phyloP scores from a whole-genome alignment of 2,113 vertebrate species.

The Cyanoramphus novaezelandiae region DNA sequence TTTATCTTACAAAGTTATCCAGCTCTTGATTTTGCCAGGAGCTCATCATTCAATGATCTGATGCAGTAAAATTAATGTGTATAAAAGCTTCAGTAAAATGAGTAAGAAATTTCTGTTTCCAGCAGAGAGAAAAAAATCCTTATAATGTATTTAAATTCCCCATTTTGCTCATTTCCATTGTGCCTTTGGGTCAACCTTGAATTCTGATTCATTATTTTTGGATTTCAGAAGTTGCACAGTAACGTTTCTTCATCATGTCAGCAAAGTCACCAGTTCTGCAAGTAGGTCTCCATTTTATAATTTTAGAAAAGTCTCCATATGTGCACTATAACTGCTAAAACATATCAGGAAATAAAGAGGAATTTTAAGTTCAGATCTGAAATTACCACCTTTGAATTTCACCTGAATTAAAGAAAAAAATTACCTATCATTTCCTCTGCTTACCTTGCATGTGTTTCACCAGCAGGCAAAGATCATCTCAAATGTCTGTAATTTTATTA shows the following conservation, averaged over 20 bases:
- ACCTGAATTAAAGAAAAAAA: neutral
- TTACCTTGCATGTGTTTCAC: neutral
- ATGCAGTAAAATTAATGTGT: neutral
- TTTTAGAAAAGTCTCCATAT: conserved; percentile 54
- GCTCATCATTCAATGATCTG: neutral
- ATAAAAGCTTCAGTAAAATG: neutral
- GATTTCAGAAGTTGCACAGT: neutral
- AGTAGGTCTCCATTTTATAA: neutral
- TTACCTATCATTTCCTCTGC: neutral
- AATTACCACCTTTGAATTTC: neutral
- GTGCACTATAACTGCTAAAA: neutral
- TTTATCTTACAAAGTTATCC: neutral
- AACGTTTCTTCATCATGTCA: neutral
- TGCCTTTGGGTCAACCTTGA: neutral
- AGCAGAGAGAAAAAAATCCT: neutral
- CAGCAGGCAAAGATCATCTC: neutral
- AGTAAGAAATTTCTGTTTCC: neutral
- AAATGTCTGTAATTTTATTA: accelerated
- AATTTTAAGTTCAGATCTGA: neutral
- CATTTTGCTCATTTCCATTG: neutral
- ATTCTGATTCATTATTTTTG: neutral
- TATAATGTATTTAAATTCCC: neutral
- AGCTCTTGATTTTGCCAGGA: neutral
- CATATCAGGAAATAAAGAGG: neutral
- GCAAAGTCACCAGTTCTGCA: neutral